Conservation (phyloP, 2,113 vertebrate species). For the Poecile atricapillus region DNA sequence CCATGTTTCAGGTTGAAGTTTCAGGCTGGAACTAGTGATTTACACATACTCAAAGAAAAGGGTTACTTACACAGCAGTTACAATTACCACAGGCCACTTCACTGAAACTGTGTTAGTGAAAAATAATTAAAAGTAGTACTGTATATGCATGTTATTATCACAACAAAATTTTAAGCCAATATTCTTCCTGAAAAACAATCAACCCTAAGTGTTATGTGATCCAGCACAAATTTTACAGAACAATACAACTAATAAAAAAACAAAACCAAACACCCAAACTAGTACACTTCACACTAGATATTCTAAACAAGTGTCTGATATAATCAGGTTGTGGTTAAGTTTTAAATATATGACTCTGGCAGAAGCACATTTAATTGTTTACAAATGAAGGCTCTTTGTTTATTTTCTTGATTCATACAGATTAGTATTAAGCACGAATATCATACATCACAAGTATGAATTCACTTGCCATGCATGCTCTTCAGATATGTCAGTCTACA, state of each 20-base stretch:
- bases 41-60: background rate
- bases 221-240: background rate
- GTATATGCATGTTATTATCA: background rate
- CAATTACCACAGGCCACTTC: background rate
- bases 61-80: background rate
- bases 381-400: slow-evolving; percentile 46
- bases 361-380: slow-evolving; percentile 36
- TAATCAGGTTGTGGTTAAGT: background rate
- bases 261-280: background rate
- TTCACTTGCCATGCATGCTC: slow-evolving; percentile 34
- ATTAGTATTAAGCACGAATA: slow-evolving; percentile 40
- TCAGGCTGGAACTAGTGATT: background rate
- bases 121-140: background rate
- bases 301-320: background rate
- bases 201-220: background rate
- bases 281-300: background rate
- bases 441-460: slow-evolving; percentile 36
- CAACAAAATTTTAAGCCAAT: background rate
- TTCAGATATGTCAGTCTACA: slow-evolving; percentile 62
- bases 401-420: slow-evolving; percentile 55
- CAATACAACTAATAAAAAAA: background rate
- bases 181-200: background rate
- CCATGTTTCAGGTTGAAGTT: background rate
- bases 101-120: background rate
- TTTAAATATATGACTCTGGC: background rate